These are phyloP conservation scores for Fulica atra DNA, from an alignment of 2,113 vertebrate genomes.

Conservation along the genomic window DNA sequence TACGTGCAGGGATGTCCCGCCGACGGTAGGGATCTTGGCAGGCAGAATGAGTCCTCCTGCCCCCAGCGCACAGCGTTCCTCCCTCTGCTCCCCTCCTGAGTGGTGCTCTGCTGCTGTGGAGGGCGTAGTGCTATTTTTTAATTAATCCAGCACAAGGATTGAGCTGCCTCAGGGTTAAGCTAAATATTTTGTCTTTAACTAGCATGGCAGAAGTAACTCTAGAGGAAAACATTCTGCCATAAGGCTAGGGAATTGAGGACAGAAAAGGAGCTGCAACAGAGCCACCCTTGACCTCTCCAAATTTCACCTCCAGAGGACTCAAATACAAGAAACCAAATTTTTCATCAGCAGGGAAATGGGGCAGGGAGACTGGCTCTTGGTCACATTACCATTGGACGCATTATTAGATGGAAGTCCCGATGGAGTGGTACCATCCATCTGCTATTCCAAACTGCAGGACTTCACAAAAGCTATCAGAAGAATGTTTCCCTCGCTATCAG, in stretches of 20 bases:
- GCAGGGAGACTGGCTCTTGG: not conserved
- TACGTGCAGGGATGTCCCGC: fast-evolving
- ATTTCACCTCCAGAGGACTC: not conserved
- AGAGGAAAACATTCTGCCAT: not conserved
- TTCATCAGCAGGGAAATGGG: not conserved
- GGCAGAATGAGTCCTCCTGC: not conserved
- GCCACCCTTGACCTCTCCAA: not conserved
- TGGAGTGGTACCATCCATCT: not conserved
- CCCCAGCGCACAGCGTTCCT: not conserved
- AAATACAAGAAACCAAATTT: not conserved
- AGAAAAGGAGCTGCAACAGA: not conserved
- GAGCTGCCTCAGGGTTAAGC: constrained; percentile 12
- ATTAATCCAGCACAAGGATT: constrained; percentile 3
- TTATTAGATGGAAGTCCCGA: not conserved
- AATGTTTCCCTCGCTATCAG: not conserved
- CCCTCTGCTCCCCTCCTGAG: not conserved
- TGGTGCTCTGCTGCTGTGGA: not conserved
- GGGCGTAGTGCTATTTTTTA: not conserved
- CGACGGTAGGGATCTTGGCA: not conserved
- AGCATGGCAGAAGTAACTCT: not conserved
- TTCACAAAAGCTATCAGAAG: not conserved
- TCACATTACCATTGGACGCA: not conserved
- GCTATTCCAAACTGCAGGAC: not conserved
- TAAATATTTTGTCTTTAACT: not conserved
- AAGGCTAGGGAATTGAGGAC: not conserved